These are phyloP conservation scores for Leucopsar rothschildi DNA, from an alignment of 2,113 vertebrate species.

Conservation along the genomic window DNA sequence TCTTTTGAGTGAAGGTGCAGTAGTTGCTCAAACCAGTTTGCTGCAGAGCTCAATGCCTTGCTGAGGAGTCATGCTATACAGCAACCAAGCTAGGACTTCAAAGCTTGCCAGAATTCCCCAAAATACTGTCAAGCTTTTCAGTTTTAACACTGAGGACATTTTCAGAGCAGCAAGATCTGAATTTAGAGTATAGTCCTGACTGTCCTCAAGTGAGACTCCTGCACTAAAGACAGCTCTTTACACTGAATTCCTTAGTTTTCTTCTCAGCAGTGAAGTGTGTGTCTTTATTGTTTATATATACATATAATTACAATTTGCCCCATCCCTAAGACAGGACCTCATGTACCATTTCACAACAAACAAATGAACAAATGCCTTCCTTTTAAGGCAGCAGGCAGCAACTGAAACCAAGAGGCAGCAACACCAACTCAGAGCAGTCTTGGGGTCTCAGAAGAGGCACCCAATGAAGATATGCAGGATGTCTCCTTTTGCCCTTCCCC, in stretches of 20 bases:
- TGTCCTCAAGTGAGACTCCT: not conserved
- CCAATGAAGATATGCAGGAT: not conserved
- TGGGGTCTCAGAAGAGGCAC: not conserved
- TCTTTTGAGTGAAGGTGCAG: not conserved
- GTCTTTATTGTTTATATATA: not conserved
- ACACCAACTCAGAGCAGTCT: not conserved
- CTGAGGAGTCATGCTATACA: not conserved
- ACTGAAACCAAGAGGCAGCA: not conserved
- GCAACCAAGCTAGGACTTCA: not conserved
- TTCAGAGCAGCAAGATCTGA: not conserved
- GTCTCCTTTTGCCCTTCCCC: not conserved
- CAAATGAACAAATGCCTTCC: not conserved
- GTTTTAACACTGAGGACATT: not conserved
- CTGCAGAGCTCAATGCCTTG: not conserved
- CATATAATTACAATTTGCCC: not conserved
- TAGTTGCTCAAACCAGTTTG: not conserved
- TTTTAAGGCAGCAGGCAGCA: not conserved
- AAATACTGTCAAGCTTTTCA: not conserved
- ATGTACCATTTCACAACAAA: not conserved
- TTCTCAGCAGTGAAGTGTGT: not conserved
- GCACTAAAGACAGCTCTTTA: not conserved
- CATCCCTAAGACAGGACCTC: not conserved
- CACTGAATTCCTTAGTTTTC: not conserved
- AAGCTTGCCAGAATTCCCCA: not conserved
- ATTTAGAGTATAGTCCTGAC: not conserved